These are phyloP conservation scores for Boloria euphrosyne DNA, from an alignment of 2,888 invertebrate species.

Conservation along the genomic window DNA sequence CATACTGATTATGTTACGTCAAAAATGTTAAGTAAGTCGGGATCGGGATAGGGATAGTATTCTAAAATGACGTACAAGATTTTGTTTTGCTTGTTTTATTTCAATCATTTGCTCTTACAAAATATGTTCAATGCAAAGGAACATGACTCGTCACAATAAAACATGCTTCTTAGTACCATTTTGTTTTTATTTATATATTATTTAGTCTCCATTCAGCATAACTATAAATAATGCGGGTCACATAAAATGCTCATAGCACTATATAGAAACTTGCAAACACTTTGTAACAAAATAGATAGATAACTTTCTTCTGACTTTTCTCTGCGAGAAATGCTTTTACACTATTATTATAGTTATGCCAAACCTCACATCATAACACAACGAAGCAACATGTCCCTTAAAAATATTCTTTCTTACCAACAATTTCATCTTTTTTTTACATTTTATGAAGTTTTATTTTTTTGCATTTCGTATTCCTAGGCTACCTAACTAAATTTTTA, in stretches of 20 bases:
- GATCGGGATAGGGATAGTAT: not conserved
- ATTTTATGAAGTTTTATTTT: constrained; percentile 81
- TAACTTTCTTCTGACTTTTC: constrained; percentile 76
- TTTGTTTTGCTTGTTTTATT: constrained; percentile 83
- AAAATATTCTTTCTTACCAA: constrained; percentile 85
- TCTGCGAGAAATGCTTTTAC: constrained; percentile 76
- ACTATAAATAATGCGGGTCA: constrained; percentile 82
- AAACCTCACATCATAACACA: constrained; percentile 79
- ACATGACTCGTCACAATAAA: constrained; percentile 82
- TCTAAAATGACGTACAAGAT: constrained; percentile 61
- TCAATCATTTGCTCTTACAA: constrained; percentile 83
- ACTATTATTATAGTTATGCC: constrained; percentile 82
- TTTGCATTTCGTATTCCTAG: constrained; percentile 84
- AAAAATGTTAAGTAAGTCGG: not conserved
- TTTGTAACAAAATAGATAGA: constrained; percentile 83
- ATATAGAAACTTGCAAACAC: constrained; percentile 83
- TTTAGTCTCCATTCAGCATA: constrained; percentile 81
- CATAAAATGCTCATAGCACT: constrained; percentile 83
- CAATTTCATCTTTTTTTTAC: constrained; percentile 84
- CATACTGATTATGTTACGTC: no score
- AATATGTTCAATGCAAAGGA: constrained; percentile 84
- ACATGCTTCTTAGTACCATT: constrained; percentile 83
- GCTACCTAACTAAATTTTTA: constrained; percentile 82
- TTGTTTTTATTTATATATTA: constrained; percentile 80
- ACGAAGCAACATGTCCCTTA: constrained; percentile 83